Conservation (phyloP, 1,140 invertebrate species). For the Laupala kohalensis region DNA sequence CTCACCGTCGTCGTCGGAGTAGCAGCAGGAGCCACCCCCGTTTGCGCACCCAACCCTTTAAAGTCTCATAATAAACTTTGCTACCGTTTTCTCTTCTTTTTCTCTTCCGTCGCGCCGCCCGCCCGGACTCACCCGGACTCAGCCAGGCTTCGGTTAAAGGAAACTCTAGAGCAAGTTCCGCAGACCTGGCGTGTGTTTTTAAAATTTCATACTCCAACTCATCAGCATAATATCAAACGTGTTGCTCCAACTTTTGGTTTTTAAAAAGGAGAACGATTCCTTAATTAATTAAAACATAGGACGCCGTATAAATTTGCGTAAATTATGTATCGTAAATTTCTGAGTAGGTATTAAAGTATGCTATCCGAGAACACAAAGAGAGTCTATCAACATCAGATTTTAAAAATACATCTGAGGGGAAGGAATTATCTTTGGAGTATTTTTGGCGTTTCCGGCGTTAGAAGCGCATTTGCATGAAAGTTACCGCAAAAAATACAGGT, state of each 20-base stretch:
- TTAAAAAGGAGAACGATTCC: background rate
- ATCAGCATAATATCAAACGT: background rate
- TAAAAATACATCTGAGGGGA: background rate
- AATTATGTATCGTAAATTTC: background rate
- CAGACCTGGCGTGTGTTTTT: background rate
- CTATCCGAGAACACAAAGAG: background rate
- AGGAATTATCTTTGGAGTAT: background rate
- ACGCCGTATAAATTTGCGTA: background rate
- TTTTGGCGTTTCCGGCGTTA: too few relatives aligned
- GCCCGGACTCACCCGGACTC: too few relatives aligned
- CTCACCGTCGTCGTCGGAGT: too few relatives aligned
- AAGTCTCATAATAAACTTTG: too few relatives aligned
- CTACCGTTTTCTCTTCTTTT: too few relatives aligned
- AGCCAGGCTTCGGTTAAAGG: background rate
- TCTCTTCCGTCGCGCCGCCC: too few relatives aligned
- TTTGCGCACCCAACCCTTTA: too few relatives aligned
- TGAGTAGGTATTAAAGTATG: background rate
- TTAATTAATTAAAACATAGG: background rate
- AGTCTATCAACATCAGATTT: background rate
- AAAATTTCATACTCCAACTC: background rate
- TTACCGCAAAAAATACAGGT: too few relatives aligned
- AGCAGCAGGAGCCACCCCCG: too few relatives aligned
- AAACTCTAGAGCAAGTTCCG: background rate
- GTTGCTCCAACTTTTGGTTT: background rate
- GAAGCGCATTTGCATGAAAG: too few relatives aligned